Conservation (phyloP, 2,797 vertebrate genomes). For the Labeo calbasu region DNA sequence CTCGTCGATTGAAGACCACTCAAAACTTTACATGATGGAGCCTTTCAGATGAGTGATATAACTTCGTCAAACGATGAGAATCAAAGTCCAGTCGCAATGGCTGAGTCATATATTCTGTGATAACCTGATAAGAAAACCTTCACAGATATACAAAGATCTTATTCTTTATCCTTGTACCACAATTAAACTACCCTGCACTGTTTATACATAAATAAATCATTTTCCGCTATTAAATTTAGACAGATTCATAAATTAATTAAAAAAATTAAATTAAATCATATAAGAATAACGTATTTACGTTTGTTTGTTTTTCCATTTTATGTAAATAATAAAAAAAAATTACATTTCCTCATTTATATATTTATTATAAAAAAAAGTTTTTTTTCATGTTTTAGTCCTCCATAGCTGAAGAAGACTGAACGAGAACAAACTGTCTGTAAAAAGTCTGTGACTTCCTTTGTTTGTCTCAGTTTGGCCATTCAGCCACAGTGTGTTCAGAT, state of each 20-base stretch:
- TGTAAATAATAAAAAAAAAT: no score
- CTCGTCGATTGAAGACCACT: not conserved
- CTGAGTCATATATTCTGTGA: not conserved
- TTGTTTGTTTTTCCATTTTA: no score
- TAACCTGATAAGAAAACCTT: constrained; percentile 11
- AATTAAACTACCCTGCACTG: not conserved
- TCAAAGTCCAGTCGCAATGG: not conserved
- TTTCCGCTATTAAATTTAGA: no score
- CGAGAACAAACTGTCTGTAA: constrained; percentile 8
- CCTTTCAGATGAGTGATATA: not conserved
- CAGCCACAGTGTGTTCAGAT: constrained; percentile 47
- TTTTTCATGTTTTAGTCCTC: no score
- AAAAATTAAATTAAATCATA: no score
- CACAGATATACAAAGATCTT: not conserved
- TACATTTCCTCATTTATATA: no score
- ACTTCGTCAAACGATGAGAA: not conserved
- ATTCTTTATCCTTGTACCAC: not conserved
- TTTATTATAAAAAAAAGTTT: no score
- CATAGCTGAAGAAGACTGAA: no score
- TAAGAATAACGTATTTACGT: no score
- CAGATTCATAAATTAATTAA: no score
- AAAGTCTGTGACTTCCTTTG: constrained; percentile 49
- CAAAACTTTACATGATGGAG: not conserved
- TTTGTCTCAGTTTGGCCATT: constrained; percentile 47
- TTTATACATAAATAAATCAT: not conserved